Percentiles rank a stretch among this genome's conserved stretches.
Conservation (phyloP, 2,113 vertebrate genomes). For the Lasiurus borealis region DNA sequence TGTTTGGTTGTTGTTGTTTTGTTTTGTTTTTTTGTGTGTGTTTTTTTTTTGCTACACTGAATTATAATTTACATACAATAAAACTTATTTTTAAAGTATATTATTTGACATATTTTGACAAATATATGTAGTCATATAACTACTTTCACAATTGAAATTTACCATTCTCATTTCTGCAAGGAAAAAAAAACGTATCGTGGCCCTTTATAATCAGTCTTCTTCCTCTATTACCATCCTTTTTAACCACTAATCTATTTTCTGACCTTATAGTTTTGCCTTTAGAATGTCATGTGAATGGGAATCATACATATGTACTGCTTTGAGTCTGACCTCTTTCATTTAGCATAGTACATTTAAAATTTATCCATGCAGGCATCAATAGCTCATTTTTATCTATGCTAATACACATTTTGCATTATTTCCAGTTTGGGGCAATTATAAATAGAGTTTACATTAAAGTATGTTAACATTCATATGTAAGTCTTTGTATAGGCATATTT, state of each 20-base stretch:
- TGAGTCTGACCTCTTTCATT: slow-evolving; percentile 35
- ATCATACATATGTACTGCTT: not conserved
- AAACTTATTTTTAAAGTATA: slow-evolving; percentile 10
- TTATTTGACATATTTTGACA: slow-evolving; percentile 15
- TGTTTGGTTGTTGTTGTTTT: no score
- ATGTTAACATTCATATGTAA: not conserved
- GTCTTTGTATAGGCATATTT: not conserved
- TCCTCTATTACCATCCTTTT: not conserved
- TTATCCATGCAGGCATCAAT: not conserved
- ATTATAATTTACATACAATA: slow-evolving; percentile 39
- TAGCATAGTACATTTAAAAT: slow-evolving; percentile 9
- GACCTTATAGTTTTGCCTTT: not conserved
- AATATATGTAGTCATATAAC: not conserved
- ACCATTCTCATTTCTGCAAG: not conserved
- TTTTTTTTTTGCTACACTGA: slow-evolving; percentile 31
- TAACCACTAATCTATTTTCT: not conserved
- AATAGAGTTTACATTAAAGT: slow-evolving; percentile 35
- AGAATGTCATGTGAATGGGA: not conserved
- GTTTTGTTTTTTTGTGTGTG: no score
- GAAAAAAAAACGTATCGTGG: not conserved
- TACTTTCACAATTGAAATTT: not conserved
- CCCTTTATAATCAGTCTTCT: not conserved
- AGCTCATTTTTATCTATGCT: not conserved
- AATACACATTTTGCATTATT: slow-evolving; percentile 12
- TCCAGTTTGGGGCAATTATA: not conserved